Conservation (phyloP, 2,888 invertebrate genomes). For the Galeopsomyia nigrocyanea region DNA sequence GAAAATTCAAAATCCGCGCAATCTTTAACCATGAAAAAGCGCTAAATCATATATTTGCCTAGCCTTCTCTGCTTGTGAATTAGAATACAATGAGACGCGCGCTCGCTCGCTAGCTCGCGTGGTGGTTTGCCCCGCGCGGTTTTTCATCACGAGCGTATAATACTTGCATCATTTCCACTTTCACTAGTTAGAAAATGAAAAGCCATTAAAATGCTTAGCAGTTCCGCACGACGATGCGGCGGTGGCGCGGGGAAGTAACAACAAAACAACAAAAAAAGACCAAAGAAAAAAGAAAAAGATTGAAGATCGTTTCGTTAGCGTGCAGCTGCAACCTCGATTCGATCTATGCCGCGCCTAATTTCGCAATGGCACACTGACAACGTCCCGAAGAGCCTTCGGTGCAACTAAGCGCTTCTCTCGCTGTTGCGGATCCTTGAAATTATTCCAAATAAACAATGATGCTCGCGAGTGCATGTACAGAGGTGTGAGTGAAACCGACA, state of each 20-base stretch:
- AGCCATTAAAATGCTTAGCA: conserved; percentile 16
- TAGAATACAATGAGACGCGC: conserved; percentile 43
- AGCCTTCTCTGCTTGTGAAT: conserved; percentile 30
- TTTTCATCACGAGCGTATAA: conserved; percentile 16
- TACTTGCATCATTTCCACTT: conserved; percentile 34
- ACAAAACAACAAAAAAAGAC: no score
- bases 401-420: no score
- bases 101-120: neutral
- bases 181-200: conserved; percentile 33
- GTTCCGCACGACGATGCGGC: no score
- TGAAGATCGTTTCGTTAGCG: no score
- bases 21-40: conserved; percentile 20
- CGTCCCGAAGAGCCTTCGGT: no score
- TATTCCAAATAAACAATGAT: no score
- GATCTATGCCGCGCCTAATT: neutral
- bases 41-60: conserved; percentile 27
- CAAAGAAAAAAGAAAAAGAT: no score
- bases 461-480: no score
- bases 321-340: neutral
- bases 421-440: no score
- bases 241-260: no score
- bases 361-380: no score
- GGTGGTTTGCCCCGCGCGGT: neutral
- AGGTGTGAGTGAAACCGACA: no score
- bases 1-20: conserved; percentile 8